These are phyloP conservation scores for Paelopatides confundens DNA, from an alignment of 53 echinoderm and acorn worm genomes.

Conservation along the genomic window DNA sequence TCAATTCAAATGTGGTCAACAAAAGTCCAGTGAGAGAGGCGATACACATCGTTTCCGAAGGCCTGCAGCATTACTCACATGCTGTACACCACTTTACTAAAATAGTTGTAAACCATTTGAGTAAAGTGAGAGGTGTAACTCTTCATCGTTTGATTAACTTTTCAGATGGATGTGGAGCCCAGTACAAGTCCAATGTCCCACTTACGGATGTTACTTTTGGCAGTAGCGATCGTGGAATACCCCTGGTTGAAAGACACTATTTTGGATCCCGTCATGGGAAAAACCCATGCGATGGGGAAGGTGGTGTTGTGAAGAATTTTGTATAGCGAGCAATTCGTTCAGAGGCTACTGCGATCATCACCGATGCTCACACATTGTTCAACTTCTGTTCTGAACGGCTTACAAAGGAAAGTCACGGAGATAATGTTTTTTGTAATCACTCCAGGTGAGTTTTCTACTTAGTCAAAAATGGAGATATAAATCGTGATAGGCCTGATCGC, in stretches of 20 bases:
- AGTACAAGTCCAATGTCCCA: slow-evolving; percentile 60
- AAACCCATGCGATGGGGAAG: slow-evolving; percentile 63
- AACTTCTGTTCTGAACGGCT: slow-evolving; percentile 34
- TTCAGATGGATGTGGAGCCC: slow-evolving; percentile 57
- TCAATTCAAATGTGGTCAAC: slow-evolving; percentile 4
- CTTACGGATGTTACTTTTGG: slow-evolving; percentile 49
- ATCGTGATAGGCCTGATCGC: slow-evolving; percentile 34
- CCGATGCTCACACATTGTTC: slow-evolving; percentile 15
- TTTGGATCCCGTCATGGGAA: slow-evolving; percentile 61
- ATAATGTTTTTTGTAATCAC: slow-evolving; percentile 32
- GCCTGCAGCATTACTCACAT: slow-evolving; percentile 40
- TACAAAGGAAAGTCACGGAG: background rate
- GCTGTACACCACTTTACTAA: slow-evolving; percentile 22
- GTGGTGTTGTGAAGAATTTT: slow-evolving; percentile 48
- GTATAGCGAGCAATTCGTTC: slow-evolving; percentile 4
- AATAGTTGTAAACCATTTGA: slow-evolving; percentile 7
- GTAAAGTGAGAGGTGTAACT: background rate
- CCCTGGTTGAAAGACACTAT: slow-evolving; percentile 38
- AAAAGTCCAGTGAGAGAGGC: slow-evolving; percentile 32
- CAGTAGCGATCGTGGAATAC: slow-evolving; percentile 9
- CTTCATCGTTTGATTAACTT: slow-evolving; percentile 44
- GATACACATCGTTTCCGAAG: slow-evolving; percentile 27
- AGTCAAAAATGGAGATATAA: slow-evolving; percentile 21
- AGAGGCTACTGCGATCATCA: slow-evolving; percentile 12
- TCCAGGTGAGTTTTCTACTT: slow-evolving; percentile 37